These are phyloP conservation scores for Ametastegia equiseti DNA, from an alignment of 2,888 invertebrate genomes.

Conservation along the genomic window DNA sequence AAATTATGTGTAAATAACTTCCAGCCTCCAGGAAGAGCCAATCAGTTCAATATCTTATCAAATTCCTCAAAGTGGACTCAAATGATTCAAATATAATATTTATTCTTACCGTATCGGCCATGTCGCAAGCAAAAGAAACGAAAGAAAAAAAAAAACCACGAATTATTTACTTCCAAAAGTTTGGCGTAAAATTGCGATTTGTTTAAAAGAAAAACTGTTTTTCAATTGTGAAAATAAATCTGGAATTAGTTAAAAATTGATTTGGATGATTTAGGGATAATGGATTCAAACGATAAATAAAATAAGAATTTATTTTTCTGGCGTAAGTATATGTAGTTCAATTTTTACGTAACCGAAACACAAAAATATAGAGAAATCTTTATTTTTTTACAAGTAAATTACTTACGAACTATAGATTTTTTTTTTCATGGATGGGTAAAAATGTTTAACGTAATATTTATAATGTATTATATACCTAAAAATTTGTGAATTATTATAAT, in stretches of 20 bases:
- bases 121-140: not conserved
- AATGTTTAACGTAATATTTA: not conserved
- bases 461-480: no score
- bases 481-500: not conserved
- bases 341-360: not conserved
- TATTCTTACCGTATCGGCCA: not conserved
- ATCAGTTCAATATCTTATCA: not conserved
- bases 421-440: not conserved
- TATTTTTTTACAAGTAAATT: not conserved
- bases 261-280: not conserved
- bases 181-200: not conserved
- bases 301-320: conserved; percentile 23
- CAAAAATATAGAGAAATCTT: not conserved
- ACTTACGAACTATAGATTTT: not conserved
- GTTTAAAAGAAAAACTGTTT: not conserved
- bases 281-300: not conserved
- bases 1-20: no score
- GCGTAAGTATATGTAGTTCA: not conserved
- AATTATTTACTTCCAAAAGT: no score
- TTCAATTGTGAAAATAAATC: not conserved
- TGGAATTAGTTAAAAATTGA: not conserved
- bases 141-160: not conserved
- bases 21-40: not conserved
- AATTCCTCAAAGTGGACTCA: not conserved
- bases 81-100: not conserved